Conservation (phyloP, 30 jellyfish, hydroid and myxozoan genomes). For the Haliclystus octoradiatus region DNA sequence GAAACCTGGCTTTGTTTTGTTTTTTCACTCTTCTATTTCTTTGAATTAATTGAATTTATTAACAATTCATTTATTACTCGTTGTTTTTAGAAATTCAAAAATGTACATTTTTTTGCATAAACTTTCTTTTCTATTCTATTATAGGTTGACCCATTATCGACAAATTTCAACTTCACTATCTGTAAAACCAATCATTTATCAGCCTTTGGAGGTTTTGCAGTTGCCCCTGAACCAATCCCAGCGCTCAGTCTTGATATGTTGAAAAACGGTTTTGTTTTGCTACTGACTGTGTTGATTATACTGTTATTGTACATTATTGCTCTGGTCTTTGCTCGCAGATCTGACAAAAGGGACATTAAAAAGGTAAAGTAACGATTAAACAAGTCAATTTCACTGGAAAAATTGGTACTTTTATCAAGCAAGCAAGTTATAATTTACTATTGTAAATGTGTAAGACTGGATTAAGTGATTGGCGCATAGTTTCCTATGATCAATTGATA, state of each 20-base stretch:
- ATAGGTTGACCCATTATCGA: conserved; percentile 29
- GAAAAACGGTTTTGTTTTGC: conserved; percentile 52
- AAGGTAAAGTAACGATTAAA: conserved; percentile 46
- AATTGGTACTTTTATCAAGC: too few species aligned
- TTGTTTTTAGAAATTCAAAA: too few species aligned
- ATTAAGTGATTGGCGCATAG: too few species aligned
- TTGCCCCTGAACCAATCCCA: conserved; percentile 80
- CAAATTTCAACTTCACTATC: conserved; percentile 36
- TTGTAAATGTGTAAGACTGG: too few species aligned
- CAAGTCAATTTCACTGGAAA: too few species aligned
- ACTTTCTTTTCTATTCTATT: not conserved
- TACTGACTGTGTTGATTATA: conserved; percentile 33
- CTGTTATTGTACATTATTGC: conserved; percentile 54
- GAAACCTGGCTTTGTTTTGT: too few species aligned
- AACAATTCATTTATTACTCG: too few species aligned
- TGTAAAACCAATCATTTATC: conserved; percentile 79
- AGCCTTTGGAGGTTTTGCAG: conserved; percentile 84
- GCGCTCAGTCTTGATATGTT: conserved; percentile 78
- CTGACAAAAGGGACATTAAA: conserved; percentile 50
- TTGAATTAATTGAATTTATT: too few species aligned
- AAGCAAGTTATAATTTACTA: too few species aligned
- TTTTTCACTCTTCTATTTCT: too few species aligned
- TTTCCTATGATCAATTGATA: too few species aligned
- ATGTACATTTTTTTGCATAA: too few species aligned
- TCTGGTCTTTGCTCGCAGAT: conserved; percentile 67